A percentile compares a stretch with the other conserved stretches of the same genome.
Evolutionary conservation across 2,797 vertebrate species (phyloP).

Genomic region (Denticeps clupeoides): DNA sequence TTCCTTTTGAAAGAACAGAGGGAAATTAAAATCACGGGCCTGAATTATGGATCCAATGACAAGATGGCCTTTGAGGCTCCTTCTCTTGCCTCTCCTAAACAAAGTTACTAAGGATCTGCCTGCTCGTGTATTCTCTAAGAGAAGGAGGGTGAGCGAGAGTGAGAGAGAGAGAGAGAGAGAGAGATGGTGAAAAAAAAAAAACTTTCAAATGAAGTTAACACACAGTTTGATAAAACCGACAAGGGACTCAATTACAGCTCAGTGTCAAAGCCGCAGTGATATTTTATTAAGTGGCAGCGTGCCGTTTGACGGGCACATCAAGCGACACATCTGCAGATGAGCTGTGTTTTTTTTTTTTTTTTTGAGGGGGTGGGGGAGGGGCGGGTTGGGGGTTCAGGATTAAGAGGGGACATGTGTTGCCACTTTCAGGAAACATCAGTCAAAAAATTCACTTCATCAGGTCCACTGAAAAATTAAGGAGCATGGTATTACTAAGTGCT

Average conservation of each 20-base stretch:
- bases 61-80: slow-evolving; percentile 66
- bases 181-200: slow-evolving; percentile 39
- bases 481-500: slow-evolving; percentile 52
- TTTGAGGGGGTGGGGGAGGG: slow-evolving; percentile 1
- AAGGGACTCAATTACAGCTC: slow-evolving; percentile 74
- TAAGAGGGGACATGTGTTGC: slow-evolving; percentile 70
- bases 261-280: slow-evolving; percentile 66
- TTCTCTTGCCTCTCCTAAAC: slow-evolving; percentile 61
- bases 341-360: slow-evolving; percentile 15
- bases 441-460: slow-evolving; percentile 61
- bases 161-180: slow-evolving; percentile 16
- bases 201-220: slow-evolving; percentile 57
- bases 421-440: slow-evolving; percentile 71
- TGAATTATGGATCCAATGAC: slow-evolving; percentile 97
- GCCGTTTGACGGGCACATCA: slow-evolving; percentile 64
- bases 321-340: slow-evolving; percentile 68
- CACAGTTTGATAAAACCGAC: slow-evolving; percentile 78
- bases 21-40: slow-evolving; percentile 98
- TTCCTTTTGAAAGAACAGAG: slow-evolving; percentile 98
- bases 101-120: slow-evolving; percentile 72
- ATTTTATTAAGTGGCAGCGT: slow-evolving; percentile 71
- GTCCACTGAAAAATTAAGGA: slow-evolving; percentile 64
- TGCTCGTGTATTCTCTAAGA: slow-evolving; percentile 61
- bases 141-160: slow-evolving; percentile 27
- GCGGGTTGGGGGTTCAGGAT: slow-evolving; percentile 47